phyloP scores from a whole-genome alignment of 2,888 invertebrate genomes.

The Metellina segmentata region DNA sequence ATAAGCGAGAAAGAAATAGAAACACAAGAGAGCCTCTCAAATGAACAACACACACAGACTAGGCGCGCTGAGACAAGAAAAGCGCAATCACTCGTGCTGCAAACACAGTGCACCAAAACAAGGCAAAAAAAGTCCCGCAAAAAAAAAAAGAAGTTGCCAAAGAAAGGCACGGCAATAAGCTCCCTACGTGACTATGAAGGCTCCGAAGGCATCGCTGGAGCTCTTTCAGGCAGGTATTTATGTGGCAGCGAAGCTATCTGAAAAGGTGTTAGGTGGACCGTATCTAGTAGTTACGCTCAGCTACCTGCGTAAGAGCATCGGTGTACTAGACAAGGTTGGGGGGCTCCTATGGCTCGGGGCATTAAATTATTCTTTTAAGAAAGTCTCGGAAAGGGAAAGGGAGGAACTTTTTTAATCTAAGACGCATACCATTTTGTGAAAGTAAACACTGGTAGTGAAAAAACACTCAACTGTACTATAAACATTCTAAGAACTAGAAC shows the following conservation, averaged over 20 bases:
- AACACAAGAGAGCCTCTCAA: constrained; percentile 19
- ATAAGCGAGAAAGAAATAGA: constrained; percentile 3
- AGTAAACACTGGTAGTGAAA: no score
- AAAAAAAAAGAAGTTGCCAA: constrained; percentile 15
- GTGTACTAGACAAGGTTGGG: background rate
- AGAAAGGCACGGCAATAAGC: constrained; percentile 60
- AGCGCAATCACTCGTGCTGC: constrained; percentile 59
- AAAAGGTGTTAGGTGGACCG: constrained; percentile 49
- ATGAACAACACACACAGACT: constrained; percentile 14
- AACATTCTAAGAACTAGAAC: no score
- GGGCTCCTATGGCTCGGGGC: no score
- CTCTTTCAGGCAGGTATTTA: constrained; percentile 48
- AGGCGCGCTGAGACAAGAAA: background rate
- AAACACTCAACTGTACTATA: no score
- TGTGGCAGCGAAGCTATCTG: constrained; percentile 44
- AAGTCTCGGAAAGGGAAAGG: background rate
- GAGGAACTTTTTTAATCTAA: no score
- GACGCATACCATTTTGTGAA: no score
- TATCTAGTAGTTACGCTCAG: constrained; percentile 21
- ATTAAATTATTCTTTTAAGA: background rate
- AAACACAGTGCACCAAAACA: background rate
- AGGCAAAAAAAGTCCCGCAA: background rate
- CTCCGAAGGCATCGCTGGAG: background rate
- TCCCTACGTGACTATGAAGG: constrained; percentile 64
- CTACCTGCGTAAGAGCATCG: background rate